Evolutionary conservation across 2,113 vertebrate genomes (phyloP).

Genomic region (Callipepla squamata): DNA sequence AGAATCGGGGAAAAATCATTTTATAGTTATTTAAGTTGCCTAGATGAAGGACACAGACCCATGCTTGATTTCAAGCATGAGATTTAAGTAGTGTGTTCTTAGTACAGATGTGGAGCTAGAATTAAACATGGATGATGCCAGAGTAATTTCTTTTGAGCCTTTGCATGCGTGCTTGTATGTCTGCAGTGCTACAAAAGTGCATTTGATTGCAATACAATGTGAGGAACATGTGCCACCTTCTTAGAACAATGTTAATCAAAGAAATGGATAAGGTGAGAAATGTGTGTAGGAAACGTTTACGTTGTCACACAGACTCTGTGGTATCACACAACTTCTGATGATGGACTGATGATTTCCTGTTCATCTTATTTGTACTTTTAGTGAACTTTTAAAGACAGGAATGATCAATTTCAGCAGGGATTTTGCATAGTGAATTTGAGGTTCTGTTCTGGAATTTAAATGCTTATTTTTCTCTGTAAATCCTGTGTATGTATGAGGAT

Average conservation of each 20-base stretch:
- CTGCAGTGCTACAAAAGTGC: not conserved
- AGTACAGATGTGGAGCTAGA: not conserved
- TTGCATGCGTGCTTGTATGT: not conserved
- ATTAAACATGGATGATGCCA: not conserved
- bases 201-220: not conserved
- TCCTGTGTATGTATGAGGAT: not conserved
- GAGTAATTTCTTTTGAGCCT: not conserved
- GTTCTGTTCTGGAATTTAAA: not conserved
- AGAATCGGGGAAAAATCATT: not conserved
- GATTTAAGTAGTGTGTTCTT: not conserved
- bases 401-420: not conserved
- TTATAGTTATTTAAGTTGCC: not conserved
- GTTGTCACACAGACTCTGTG: not conserved
- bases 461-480: rapidly evolving
- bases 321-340: not conserved
- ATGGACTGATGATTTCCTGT: not conserved
- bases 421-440: not conserved
- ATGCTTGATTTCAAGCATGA: not conserved
- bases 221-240: not conserved
- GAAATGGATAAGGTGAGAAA: not conserved
- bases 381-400: not conserved
- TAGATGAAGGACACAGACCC: not conserved
- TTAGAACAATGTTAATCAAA: not conserved
- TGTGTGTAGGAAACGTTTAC: rapidly evolving
- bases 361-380: not conserved